Conservation (phyloP, 2,113 vertebrate species). For the Phocoena sinus region DNA sequence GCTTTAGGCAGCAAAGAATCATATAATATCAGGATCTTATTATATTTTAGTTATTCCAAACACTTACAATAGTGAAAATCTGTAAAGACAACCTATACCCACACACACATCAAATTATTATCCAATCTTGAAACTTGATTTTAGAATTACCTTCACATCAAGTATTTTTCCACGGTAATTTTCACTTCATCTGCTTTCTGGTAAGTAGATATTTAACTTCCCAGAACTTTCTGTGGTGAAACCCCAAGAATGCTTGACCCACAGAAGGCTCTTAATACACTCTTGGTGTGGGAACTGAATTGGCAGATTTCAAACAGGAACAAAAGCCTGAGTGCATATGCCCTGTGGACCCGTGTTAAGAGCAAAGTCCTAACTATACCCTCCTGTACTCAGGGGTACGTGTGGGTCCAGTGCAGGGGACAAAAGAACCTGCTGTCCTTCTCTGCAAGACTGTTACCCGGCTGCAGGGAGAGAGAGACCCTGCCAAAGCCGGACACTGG, state of each 20-base stretch:
- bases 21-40: neutral
- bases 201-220: neutral
- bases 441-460: neutral
- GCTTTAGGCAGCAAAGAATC: neutral
- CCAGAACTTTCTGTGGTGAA: neutral
- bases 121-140: neutral
- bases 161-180: neutral
- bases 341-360: rapidly evolving
- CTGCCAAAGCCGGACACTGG: neutral
- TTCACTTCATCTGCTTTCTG: neutral
- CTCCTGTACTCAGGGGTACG: neutral
- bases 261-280: neutral
- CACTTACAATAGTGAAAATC: neutral
- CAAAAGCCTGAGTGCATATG: neutral
- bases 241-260: neutral
- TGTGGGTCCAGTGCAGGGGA: neutral
- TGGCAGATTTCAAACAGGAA: neutral
- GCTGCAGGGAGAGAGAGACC: neutral
- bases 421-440: neutral
- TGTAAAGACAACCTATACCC: neutral
- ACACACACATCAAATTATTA: neutral
- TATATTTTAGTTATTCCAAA: neutral
- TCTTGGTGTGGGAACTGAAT: neutral
- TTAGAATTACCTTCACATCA: neutral
- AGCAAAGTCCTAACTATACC: neutral